Percentiles rank a stretch among this genome's conserved stretches.
Conservation (phyloP, 2,113 vertebrate species). For the Rhynchomys soricoides region DNA sequence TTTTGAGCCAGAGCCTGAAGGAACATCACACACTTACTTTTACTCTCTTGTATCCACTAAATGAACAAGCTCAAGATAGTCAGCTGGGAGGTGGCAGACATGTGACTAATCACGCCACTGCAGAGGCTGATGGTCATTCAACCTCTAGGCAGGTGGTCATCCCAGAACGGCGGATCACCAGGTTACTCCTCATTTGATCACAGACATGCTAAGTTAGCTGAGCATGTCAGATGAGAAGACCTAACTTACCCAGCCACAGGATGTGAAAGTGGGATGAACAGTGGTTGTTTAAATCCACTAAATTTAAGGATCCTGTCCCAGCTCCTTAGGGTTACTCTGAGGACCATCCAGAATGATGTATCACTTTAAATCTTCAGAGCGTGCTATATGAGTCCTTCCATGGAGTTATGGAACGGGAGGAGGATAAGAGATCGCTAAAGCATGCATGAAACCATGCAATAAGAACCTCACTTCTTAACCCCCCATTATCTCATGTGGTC, state of each 20-base stretch:
- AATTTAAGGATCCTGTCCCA: not conserved
- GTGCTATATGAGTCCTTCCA: not conserved
- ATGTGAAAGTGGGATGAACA: slow-evolving; percentile 13
- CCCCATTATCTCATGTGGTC: not conserved
- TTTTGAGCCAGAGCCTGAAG: not conserved
- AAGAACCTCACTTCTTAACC: not conserved
- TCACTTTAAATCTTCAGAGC: not conserved
- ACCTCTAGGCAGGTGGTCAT: not conserved
- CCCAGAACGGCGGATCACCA: not conserved
- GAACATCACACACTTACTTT: not conserved
- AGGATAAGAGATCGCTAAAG: not conserved
- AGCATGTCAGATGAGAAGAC: not conserved
- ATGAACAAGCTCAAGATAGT: not conserved
- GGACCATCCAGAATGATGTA: not conserved
- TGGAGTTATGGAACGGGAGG: not conserved
- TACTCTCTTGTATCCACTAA: not conserved
- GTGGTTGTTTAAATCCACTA: not conserved
- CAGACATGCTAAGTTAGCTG: not conserved
- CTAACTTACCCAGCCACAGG: not conserved
- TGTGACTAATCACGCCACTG: not conserved
- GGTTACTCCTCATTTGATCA: not conserved
- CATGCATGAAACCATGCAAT: not conserved
- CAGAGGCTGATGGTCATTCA: not conserved
- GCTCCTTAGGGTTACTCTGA: not conserved
- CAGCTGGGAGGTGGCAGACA: not conserved